Evolutionary conservation across 2,888 invertebrate genomes (phyloP).

Genomic region (Cremastobaeus sp.): DNA sequence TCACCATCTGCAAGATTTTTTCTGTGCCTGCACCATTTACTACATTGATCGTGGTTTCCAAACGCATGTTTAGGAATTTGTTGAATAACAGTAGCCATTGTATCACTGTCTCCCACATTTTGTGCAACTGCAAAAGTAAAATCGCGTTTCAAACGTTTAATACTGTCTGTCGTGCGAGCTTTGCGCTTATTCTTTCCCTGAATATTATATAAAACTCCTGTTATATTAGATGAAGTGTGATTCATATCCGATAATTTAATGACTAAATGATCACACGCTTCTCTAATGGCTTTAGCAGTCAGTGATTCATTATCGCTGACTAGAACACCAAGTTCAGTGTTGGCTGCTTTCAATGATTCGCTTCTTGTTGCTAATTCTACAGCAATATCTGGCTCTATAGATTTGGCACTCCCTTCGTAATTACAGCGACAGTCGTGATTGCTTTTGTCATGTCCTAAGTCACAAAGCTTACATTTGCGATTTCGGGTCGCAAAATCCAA

Average conservation of each 20-base stretch:
- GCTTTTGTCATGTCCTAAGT: neutral
- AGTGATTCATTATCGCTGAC: constrained; percentile 7
- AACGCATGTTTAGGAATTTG: constrained; percentile 57
- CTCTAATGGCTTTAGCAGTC: constrained; percentile 3
- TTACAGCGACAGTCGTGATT: constrained; percentile 8
- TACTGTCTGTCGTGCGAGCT: neutral
- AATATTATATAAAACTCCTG: neutral
- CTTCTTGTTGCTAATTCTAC: neutral
- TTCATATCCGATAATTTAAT: constrained; percentile 19
- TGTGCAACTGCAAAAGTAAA: constrained; percentile 62
- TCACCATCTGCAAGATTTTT: too few species aligned
- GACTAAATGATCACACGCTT: constrained; percentile 1
- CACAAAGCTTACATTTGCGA: too few species aligned
- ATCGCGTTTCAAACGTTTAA: constrained; percentile 11
- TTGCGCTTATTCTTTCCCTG: constrained; percentile 6
- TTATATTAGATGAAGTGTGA: constrained; percentile 11
- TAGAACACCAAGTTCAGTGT: neutral
- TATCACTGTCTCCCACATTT: constrained; percentile 54
- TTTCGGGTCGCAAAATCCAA: too few species aligned
- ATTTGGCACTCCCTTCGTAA: constrained; percentile 6
- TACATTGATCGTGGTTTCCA: constrained; percentile 55
- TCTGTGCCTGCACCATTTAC: constrained; percentile 56
- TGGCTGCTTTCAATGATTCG: neutral
- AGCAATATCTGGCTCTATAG: constrained; percentile 10
- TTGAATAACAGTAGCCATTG: constrained; percentile 45